phyloP scores from a whole-genome alignment of 2,888 invertebrate genomes.

The Lypha dubia region DNA sequence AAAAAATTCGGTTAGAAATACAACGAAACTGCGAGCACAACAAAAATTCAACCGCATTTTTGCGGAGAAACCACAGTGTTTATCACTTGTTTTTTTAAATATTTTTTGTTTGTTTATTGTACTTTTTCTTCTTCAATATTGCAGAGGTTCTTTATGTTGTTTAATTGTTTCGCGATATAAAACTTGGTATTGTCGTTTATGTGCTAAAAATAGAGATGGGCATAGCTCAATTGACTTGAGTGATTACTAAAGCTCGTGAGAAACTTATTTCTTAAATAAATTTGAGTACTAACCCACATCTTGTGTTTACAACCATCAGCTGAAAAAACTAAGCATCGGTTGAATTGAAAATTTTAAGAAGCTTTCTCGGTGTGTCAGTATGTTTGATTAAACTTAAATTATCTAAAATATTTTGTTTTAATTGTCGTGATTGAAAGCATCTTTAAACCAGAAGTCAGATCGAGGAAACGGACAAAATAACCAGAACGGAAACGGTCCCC shows the following conservation, averaged over 20 bases:
- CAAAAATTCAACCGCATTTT: slow-evolving; percentile 71
- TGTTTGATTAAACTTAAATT: no score
- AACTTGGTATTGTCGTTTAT: neutral
- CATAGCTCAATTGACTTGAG: neutral
- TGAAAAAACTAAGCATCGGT: no score
- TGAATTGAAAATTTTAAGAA: no score
- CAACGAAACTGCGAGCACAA: slow-evolving; percentile 34
- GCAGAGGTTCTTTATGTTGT: slow-evolving; percentile 58
- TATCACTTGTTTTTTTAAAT: slow-evolving; percentile 67
- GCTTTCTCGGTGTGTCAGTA: no score
- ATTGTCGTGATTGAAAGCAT: no score
- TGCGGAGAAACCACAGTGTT: slow-evolving; percentile 74
- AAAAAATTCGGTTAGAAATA: slow-evolving; percentile 48
- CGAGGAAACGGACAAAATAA: no score
- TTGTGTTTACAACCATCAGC: no score
- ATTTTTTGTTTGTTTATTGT: slow-evolving; percentile 40
- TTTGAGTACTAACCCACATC: no score
- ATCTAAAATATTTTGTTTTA: no score
- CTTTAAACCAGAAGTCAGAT: no score
- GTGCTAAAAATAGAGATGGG: neutral
- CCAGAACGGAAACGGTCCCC: no score
- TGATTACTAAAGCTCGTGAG: neutral
- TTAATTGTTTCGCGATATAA: slow-evolving; percentile 36
- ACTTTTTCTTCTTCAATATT: slow-evolving; percentile 54
- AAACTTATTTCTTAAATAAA: no score